phyloP scores from a whole-genome alignment of 1,140 invertebrate genomes.

The Trichonephila clavata region DNA sequence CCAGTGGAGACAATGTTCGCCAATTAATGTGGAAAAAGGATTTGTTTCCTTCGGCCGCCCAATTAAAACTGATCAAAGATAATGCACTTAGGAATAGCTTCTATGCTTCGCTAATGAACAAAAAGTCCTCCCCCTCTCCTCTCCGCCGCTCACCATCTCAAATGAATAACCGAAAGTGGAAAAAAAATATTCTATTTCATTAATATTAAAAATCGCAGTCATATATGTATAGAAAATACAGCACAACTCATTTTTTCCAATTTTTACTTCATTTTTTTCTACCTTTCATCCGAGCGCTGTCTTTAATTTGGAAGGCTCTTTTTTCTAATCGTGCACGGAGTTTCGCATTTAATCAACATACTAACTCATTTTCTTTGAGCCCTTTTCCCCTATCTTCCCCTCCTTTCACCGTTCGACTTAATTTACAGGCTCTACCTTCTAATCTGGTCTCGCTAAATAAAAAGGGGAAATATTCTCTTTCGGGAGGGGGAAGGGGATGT shows the following conservation, averaged over 20 bases:
- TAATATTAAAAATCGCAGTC: constrained; percentile 76
- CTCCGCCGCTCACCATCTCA: constrained; percentile 17
- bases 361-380: constrained; percentile 74
- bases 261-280: neutral
- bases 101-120: constrained; percentile 73
- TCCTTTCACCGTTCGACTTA: constrained; percentile 63
- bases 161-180: constrained; percentile 66
- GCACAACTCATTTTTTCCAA: constrained; percentile 63
- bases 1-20: constrained; percentile 75
- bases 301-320: constrained; percentile 75
- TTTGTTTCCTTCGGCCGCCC: constrained; percentile 73
- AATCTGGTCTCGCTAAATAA: constrained; percentile 74
- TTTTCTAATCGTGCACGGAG: constrained; percentile 69
- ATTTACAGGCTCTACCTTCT: constrained; percentile 73
- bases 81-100: constrained; percentile 75
- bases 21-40: constrained; percentile 76
- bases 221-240: constrained; percentile 73
- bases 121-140: constrained; percentile 32
- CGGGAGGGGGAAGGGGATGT: neutral
- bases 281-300: constrained; percentile 45
- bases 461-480: constrained; percentile 36
- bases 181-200: constrained; percentile 65
- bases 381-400: neutral
- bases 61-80: constrained; percentile 77
- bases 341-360: constrained; percentile 76